Base-by-base conservation (phyloP, 2,888 invertebrate species). In the Dolichopus griseipennis region DNA sequence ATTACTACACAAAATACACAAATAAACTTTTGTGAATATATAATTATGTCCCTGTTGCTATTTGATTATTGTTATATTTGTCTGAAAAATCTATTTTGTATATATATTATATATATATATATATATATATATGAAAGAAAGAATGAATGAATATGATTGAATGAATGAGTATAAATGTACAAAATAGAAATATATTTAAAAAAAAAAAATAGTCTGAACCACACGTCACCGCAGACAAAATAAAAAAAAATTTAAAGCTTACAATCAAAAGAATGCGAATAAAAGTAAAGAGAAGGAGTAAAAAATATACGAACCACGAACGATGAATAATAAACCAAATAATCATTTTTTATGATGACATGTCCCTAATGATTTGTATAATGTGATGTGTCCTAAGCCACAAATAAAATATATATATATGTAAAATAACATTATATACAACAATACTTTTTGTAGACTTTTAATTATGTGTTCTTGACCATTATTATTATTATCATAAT, bases 391-490 rank as follows among this genome's bases (percentile, higher is more conserved):
- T 18, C 52, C 52, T 52, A 52, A 52, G 52, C 52, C 52, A 52
- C 52, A 52, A 52, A 52, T 18, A n/a, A n/a, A 52, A 52, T 5
- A 41, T 4, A 52, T 18, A 18, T 18, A 52, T 18, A 52, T 12
- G 18, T n/a, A 18, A 52, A 52, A 18, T 2, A n/a, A 52, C 4
- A 41, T 41, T 41, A 41, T 41, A 41, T 41, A 5, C 9, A 41
- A 27, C 27, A 37, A 37, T 37, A 37, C 8, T 8, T 34, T n/a
- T n/a, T n/a, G n/a, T n/a, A n/a, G 3, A 18, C 52, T 18, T 37
- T 52, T 52, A 52, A 52, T 52, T 52, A 52, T 52, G 52, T 52
- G 52, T 52, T 52, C 52, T 52, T n/a, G 52, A 52, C 52, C 52
- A 52, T 52, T 52, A 37, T 37, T 37, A 37, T 37, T 37, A 37